Base-by-base conservation (phyloP, 37 sponge, comb jelly and placozoan species). In the Dysidea cf. avara region DNA sequence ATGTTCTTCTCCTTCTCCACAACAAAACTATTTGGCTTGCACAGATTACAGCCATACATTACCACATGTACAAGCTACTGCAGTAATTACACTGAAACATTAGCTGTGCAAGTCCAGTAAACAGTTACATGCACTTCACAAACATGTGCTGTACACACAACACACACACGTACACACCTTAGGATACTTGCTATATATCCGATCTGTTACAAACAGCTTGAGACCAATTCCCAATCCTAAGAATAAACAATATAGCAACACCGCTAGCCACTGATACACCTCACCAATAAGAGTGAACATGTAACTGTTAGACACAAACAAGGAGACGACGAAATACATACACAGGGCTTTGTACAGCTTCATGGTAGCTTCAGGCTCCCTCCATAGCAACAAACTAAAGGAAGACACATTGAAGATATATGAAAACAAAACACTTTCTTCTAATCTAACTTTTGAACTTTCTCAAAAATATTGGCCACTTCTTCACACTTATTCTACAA, bases 181-280 rank as follows among this genome's bases (percentile, higher is more conserved):
- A 14, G 94, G 94, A 58, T 88, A 93, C 62, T 93, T 93, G 16
- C 86, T 49, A 66, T 93, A 93, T 16, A 88, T 47, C 21, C 81
- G 73, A 28, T 85, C 80, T 17, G 81, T 88, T 29, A 93, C 66
- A 52, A 93, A 93, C 16, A 93, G 24, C 75, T 93, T 93, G 61
- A 93, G 26, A 7, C 84, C 86, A 25, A 75, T 32, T 5, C 50
- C 66, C 0, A 93, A 22, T 48, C 94, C 94, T 84, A 43, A 11
- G 32, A 38, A 9, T 26, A 54, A 16, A 62, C 25, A 59, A 3
- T 17, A 37, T 0, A 39, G 51, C 20, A 11, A 48, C 1, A 21
- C 1, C 20, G 21, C 3, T 55, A 28, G 35, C 22, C 2, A 33
- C 31, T 9, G 37, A 31, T 1, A 32, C 38, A 50, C 7, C 65